Conservation (phyloP, 2,797 vertebrate genomes). For the Microcaecilia unicolor region DNA sequence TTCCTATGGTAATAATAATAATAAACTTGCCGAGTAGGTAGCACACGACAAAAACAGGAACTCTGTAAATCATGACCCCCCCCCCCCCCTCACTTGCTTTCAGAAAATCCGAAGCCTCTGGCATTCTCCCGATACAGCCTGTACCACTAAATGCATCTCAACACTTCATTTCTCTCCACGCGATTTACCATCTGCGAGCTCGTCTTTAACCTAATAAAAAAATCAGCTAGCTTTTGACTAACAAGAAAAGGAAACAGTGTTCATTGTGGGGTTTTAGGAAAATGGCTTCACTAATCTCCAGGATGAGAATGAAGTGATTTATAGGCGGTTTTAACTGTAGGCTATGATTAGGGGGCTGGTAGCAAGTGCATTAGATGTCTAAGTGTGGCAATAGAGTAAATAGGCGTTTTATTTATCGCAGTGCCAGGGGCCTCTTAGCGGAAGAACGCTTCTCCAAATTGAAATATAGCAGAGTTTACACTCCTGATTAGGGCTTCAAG, state of each 20-base stretch:
- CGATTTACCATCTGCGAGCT: slow-evolving; percentile 82
- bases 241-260: slow-evolving; percentile 88
- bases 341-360: slow-evolving; percentile 89
- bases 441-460: slow-evolving; percentile 98
- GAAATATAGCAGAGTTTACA: slow-evolving; percentile 99
- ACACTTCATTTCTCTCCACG: slow-evolving; percentile 73
- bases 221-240: slow-evolving; percentile 70
- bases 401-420: slow-evolving; percentile 98
- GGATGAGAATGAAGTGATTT: slow-evolving; percentile 86
- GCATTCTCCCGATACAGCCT: slow-evolving; percentile 6
- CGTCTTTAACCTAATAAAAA: slow-evolving; percentile 82
- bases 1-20: too few relatives aligned
- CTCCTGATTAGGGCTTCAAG: slow-evolving; percentile 98
- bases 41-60: too few relatives aligned
- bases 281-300: slow-evolving; percentile 90
- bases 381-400: slow-evolving; percentile 94
- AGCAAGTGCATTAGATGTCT: slow-evolving; percentile 81
- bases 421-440: slow-evolving; percentile 96
- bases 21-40: too few relatives aligned
- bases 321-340: slow-evolving; percentile 78
- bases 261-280: slow-evolving; percentile 85
- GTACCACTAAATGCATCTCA: slow-evolving; percentile 33
- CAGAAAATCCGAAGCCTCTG: background rate
- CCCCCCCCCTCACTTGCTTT: background rate
- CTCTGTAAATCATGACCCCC: too few relatives aligned